Evolutionary conservation across 2,888 invertebrate species (phyloP).

Genomic region (Aelia acuminata): DNA sequence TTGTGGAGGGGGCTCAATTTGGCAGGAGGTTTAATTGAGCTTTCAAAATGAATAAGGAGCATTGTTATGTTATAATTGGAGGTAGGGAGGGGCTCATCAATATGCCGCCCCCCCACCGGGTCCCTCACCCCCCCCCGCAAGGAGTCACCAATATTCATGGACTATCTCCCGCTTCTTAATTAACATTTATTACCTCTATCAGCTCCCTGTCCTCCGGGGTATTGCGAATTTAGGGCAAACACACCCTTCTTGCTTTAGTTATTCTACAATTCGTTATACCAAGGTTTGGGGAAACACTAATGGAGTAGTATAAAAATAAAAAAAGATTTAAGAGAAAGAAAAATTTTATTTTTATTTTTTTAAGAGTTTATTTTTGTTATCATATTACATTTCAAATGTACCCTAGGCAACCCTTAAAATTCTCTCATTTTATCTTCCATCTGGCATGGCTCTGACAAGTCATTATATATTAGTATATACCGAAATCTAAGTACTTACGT

Average conservation of each 20-base stretch:
- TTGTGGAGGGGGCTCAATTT: neutral
- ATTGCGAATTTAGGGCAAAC: neutral
- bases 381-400: no score
- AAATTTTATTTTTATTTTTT: no score
- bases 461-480: no score
- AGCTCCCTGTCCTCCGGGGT: neutral
- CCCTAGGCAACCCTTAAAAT: no score
- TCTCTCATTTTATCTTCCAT: no score
- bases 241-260: neutral
- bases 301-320: neutral
- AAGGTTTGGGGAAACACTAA: neutral
- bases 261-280: neutral
- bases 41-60: constrained; percentile 42
- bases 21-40: constrained; percentile 30
- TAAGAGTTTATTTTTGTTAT: no score
- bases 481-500: no score
- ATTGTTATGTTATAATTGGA: constrained; percentile 49
- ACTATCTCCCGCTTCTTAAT: constrained; percentile 34
- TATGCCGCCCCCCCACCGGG: neutral
- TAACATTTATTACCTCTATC: constrained; percentile 45
- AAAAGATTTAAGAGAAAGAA: no score
- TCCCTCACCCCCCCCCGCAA: neutral
- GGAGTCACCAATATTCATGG: constrained; percentile 38
- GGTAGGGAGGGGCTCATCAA: neutral
- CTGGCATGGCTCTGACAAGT: no score